phyloP scores from a whole-genome alignment of 2,888 invertebrate genomes.

The Tipula vernalis region DNA sequence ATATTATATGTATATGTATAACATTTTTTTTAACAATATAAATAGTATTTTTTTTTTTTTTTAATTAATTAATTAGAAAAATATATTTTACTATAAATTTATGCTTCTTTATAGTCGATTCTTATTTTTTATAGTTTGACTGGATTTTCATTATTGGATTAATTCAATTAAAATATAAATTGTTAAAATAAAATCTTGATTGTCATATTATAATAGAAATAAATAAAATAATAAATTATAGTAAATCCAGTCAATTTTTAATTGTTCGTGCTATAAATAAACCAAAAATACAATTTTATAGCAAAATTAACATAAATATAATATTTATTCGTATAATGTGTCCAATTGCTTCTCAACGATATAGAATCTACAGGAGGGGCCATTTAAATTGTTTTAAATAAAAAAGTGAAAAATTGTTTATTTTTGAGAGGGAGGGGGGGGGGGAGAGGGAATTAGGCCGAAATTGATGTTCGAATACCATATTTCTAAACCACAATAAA shows the following conservation, averaged over 20 bases:
- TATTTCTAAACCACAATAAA: too few relatives aligned
- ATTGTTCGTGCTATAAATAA: background rate
- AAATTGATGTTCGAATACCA: too few relatives aligned
- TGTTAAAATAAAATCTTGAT: background rate
- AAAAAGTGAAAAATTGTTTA: too few relatives aligned
- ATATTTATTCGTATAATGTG: background rate
- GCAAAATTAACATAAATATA: background rate
- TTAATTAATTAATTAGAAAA: background rate
- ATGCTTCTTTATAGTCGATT: background rate
- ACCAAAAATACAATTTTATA: background rate
- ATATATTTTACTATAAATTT: background rate
- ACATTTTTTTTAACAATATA: background rate
- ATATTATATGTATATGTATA: background rate
- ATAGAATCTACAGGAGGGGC: too few relatives aligned
- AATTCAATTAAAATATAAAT: background rate
- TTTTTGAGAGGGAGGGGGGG: too few relatives aligned
- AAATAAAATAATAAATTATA: background rate
- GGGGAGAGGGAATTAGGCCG: too few relatives aligned
- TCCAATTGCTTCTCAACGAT: background rate
- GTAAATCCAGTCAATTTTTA: background rate
- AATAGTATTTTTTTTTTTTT: background rate
- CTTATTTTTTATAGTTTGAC: background rate
- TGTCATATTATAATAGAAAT: background rate
- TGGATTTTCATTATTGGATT: background rate
- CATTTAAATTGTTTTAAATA: too few relatives aligned